phyloP scores from a whole-genome alignment of 2,113 vertebrate genomes.

The Gnathonemus longibarbis region DNA sequence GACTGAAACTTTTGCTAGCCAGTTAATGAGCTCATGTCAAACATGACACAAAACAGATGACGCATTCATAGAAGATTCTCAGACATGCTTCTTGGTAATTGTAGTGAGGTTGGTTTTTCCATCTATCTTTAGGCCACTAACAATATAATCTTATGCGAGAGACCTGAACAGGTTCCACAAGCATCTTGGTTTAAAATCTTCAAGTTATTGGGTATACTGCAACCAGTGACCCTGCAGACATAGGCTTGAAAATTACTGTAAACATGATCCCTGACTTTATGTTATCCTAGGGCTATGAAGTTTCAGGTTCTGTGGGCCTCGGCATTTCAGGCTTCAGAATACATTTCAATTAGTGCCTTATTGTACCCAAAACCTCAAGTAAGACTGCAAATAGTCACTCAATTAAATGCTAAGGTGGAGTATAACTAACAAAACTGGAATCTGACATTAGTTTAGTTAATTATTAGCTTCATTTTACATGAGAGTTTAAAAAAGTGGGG shows the following conservation, averaged over 20 bases:
- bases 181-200: background rate
- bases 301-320: background rate
- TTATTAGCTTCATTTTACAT: background rate
- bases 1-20: background rate
- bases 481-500: background rate
- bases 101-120: background rate
- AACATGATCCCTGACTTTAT: background rate
- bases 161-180: background rate
- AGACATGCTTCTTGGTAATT: background rate
- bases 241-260: background rate
- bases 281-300: background rate
- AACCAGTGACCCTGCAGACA: background rate
- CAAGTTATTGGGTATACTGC: background rate
- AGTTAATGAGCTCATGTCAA: background rate
- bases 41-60: background rate
- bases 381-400: background rate
- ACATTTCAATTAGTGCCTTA: background rate
- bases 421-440: background rate
- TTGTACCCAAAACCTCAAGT: background rate
- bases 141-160: background rate
- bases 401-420: background rate
- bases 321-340: background rate
- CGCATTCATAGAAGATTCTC: background rate
- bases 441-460: background rate
- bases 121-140: background rate